phyloP scores from a whole-genome alignment of 1,140 invertebrate genomes.

The Platyscapa corneri region DNA sequence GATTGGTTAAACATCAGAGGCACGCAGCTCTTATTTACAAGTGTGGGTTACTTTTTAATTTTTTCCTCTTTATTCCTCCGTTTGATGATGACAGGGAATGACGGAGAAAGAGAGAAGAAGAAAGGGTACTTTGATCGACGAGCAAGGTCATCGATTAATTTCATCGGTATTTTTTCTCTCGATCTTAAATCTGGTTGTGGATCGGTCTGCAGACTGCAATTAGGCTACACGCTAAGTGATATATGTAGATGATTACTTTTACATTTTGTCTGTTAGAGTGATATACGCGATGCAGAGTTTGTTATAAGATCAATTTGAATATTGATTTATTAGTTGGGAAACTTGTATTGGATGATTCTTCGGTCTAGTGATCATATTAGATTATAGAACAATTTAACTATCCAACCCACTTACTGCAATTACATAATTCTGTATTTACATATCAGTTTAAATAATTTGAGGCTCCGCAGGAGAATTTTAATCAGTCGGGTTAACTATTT shows the following conservation, averaged over 20 bases:
- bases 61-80: neutral
- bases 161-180: neutral
- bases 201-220: neutral
- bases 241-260: neutral
- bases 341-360: neutral
- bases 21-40: neutral
- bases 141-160: conserved; percentile 30
- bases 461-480: too few relatives aligned
- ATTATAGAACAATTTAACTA: neutral
- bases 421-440: neutral
- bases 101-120: neutral
- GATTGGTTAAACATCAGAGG: neutral
- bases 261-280: neutral
- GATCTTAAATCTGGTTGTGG: neutral
- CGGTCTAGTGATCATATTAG: neutral
- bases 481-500: too few relatives aligned
- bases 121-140: neutral
- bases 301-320: neutral
- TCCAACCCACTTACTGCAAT: neutral
- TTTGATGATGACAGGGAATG: neutral
- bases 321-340: neutral
- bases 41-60: neutral
- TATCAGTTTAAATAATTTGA: neutral
- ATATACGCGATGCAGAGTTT: neutral
- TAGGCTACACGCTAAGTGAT: conserved; percentile 18